These are phyloP conservation scores for Calephelis perditalis DNA, from an alignment of 2,888 invertebrate species.

Conservation along the genomic window DNA sequence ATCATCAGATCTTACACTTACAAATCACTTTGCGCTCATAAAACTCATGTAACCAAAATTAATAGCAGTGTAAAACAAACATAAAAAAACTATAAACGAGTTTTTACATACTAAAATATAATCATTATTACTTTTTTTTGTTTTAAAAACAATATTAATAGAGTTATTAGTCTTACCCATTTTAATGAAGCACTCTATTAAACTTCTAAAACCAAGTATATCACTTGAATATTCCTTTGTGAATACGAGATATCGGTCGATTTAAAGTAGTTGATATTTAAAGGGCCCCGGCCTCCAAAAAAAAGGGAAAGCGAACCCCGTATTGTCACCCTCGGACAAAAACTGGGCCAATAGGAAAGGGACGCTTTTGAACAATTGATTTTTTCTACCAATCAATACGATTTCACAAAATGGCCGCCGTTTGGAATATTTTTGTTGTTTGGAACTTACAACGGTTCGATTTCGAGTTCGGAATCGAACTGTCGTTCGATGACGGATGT, in stretches of 20 bases:
- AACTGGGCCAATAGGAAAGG: conserved; percentile 72
- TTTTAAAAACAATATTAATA: neutral
- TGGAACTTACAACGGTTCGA: neutral
- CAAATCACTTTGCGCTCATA: neutral
- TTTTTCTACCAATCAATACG: conserved; percentile 72
- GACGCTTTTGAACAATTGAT: conserved; percentile 59
- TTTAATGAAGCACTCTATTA: neutral
- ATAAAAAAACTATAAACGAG: neutral
- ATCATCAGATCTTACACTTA: neutral
- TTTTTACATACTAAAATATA: neutral
- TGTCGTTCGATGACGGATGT: neutral
- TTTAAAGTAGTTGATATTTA: conserved; percentile 51
- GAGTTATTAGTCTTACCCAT: neutral
- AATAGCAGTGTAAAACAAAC: neutral
- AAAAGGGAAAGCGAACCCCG: conserved; percentile 63
- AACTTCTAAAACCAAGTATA: neutral
- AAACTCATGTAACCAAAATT: neutral
- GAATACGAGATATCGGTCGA: conserved; percentile 25
- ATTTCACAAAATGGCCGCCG: conserved; percentile 67
- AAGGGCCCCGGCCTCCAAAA: conserved; percentile 48
- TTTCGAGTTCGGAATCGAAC: too few species aligned
- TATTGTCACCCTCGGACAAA: conserved; percentile 64
- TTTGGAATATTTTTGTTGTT: conserved; percentile 29
- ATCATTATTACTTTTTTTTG: neutral
- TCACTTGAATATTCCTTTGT: neutral